Evolutionary conservation across 2,113 vertebrate genomes (phyloP).

Genomic region (Pantherophis guttatus): DNA sequence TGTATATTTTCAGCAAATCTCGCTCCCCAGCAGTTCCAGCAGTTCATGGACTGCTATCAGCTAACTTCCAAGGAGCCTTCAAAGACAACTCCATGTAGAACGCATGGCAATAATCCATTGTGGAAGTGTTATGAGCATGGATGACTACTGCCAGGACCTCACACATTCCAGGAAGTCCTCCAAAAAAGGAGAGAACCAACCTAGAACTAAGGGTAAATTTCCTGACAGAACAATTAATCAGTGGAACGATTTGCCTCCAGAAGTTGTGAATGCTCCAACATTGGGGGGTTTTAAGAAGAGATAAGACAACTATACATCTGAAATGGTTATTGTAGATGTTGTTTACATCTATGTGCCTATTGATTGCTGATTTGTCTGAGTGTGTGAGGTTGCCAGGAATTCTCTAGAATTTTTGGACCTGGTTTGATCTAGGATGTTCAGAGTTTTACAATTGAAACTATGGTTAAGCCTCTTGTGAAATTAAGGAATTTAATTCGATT

Average conservation of each 20-base stretch:
- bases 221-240: too few relatives aligned
- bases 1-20: not conserved
- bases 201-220: not conserved
- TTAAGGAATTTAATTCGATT: not conserved
- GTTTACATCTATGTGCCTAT: not conserved
- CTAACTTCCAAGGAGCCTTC: not conserved
- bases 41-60: not conserved
- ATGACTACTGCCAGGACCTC: not conserved
- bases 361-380: not conserved
- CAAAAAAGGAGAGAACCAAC: not conserved
- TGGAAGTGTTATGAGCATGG: not conserved
- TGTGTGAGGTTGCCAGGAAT: not conserved
- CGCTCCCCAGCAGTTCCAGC: too few relatives aligned
- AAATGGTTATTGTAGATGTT: not conserved
- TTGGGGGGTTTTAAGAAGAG: not conserved
- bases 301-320: not conserved
- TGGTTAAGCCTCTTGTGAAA: not conserved
- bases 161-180: not conserved
- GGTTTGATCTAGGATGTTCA: not conserved
- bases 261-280: not conserved
- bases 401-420: not conserved
- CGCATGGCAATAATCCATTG: not conserved
- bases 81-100: not conserved
- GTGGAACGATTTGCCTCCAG: not conserved
- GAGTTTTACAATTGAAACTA: not conserved